Evolutionary conservation across 2,797 vertebrate species (phyloP).

Genomic region (Epinephelus coioides): DNA sequence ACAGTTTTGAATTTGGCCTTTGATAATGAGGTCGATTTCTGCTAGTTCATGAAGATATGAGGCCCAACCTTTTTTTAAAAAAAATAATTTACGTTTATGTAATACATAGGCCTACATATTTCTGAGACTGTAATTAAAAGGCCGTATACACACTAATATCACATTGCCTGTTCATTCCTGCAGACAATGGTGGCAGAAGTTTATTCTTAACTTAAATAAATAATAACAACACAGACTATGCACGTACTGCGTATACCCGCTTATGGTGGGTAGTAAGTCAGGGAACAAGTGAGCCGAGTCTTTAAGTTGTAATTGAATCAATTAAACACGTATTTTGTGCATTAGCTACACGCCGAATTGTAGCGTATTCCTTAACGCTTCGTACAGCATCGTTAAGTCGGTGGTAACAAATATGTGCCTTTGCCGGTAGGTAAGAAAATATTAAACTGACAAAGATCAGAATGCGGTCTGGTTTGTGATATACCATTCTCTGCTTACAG

Average conservation of each 20-base stretch:
- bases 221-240: not conserved
- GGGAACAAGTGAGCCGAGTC: too few relatives aligned
- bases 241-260: not conserved
- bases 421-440: too few relatives aligned
- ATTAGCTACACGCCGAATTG: not conserved
- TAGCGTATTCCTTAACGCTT: fast-evolving
- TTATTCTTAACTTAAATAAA: not conserved
- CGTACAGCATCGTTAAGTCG: fast-evolving
- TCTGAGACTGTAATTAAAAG: not conserved
- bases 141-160: not conserved
- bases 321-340: not conserved
- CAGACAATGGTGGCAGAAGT: not conserved
- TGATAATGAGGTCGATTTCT: too few relatives aligned
- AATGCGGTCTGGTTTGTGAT: not conserved
- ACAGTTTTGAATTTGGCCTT: too few relatives aligned
- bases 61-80: not conserved
- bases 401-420: fast-evolving
- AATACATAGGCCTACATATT: not conserved
- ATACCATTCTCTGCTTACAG: fast-evolving
- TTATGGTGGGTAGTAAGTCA: not conserved
- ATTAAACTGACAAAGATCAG: not conserved
- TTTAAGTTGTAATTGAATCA: not conserved
- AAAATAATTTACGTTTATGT: not conserved
- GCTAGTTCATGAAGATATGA: too few relatives aligned
- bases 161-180: not conserved